Conservation (phyloP, 2,797 vertebrate genomes). For the Eulemur mongoz region DNA sequence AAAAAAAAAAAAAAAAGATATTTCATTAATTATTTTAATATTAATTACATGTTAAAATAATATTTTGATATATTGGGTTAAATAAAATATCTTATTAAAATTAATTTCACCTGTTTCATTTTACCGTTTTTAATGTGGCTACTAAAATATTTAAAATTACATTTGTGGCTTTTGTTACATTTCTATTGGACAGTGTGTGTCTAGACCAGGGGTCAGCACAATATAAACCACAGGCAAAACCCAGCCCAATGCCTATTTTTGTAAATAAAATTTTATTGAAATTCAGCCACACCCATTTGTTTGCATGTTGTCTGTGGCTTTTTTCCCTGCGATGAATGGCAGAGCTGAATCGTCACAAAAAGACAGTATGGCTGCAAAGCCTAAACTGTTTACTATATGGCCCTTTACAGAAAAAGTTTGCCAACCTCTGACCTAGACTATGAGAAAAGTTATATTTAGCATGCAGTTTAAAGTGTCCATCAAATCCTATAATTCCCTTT, state of each 20-base stretch:
- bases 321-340: background rate
- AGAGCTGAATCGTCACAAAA: background rate
- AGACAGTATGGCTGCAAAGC: background rate
- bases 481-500: background rate
- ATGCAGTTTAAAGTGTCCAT: background rate
- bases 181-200: background rate
- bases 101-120: background rate
- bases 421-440: background rate
- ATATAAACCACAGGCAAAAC: background rate
- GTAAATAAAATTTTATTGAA: constrained; percentile 9
- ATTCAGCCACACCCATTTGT: background rate
- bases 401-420: background rate
- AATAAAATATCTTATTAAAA: background rate
- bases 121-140: background rate
- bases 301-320: background rate
- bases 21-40: background rate
- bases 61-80: background rate
- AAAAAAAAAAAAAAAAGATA: background rate
- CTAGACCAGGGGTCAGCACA: background rate
- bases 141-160: background rate
- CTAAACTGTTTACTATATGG: background rate
- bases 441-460: background rate
- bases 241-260: background rate
- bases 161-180: background rate
- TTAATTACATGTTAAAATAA: background rate